Evolutionary conservation across 2,888 invertebrate species (phyloP), one percentile per base, ranked within the genome.

Genomic region (Automeris io): DNA sequence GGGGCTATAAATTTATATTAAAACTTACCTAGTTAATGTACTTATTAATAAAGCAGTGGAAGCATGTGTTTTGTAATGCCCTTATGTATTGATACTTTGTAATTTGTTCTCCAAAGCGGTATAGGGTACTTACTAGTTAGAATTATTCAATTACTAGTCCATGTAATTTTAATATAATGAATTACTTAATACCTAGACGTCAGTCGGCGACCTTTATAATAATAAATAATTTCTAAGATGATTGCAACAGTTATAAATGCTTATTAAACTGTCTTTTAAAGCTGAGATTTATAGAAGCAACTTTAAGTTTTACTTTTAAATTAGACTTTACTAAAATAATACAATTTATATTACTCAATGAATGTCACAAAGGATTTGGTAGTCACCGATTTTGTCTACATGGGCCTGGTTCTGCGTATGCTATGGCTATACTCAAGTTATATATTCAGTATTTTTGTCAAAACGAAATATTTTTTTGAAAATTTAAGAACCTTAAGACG

Each of bases 131-230:
- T 83, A 83, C 70, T 85, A 86, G 81, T 73, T 86, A 86, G 83
- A 63, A 74, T 86, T 83, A 85, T 83, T 82, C 76, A 82, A 82
- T 81, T 80, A 80, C 86, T 86, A 86, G 86, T 86, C 86, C 79
- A 78, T 76, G 65, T 86, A 83, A 81, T 78, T 68, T 76, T 82
- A 82, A 78, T 73, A 64, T 79, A 75, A 80, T 75, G 64, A 72
- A 69, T 70, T 58, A 70, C 16, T 16, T 78, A 79, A 75, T 58
- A 70, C 16, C 29, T 78, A 79, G 76, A 70, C 57, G 62, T 76
- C 70, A 70, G 77, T 72, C 74, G 74, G 73, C 67, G 58, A 59
- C 56, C 49, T 49, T 41, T 4, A 2, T 29, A 9, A 26, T 26
- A 1, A 7, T 26, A 26, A 2, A 13, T 12, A 26, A 12, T n/a